These are phyloP conservation scores for Ectropis crepuscularia DNA, from an alignment of 2,888 invertebrate species.

Conservation along the genomic window DNA sequence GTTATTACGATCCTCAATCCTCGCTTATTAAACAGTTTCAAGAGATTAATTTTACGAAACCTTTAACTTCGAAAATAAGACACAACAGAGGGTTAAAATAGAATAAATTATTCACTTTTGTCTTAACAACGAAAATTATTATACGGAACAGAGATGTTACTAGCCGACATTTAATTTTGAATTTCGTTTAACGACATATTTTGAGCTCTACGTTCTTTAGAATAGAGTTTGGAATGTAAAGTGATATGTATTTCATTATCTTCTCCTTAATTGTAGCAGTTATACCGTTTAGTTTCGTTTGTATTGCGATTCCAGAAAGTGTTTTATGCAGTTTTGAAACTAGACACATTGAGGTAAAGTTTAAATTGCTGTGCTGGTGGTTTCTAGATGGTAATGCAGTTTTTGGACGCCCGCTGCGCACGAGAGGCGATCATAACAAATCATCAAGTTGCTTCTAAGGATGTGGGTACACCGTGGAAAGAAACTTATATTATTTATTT, in stretches of 20 bases:
- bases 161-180: slow-evolving; percentile 64
- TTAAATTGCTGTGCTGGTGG: slow-evolving; percentile 50
- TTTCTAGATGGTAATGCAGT: slow-evolving; percentile 64
- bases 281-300: slow-evolving; percentile 75
- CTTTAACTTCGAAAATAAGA: slow-evolving; percentile 36
- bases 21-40: slow-evolving; percentile 21
- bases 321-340: slow-evolving; percentile 45
- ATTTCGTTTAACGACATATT: slow-evolving; percentile 44
- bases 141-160: slow-evolving; percentile 70
- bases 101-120: slow-evolving; percentile 79
- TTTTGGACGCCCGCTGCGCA: slow-evolving; percentile 75
- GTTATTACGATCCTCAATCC: slow-evolving; percentile 23
- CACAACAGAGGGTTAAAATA: slow-evolving; percentile 54
- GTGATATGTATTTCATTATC: slow-evolving; percentile 60
- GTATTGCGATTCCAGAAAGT: slow-evolving; percentile 69
- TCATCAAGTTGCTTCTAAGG: slow-evolving; percentile 66
- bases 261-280: slow-evolving; percentile 76
- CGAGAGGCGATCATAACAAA: slow-evolving; percentile 79
- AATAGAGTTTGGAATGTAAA: slow-evolving; percentile 46
- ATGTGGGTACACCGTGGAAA: slow-evolving; percentile 45
- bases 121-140: slow-evolving; percentile 74
- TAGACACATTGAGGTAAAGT: slow-evolving; percentile 49
- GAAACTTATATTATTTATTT: not conserved
- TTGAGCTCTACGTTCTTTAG: slow-evolving; percentile 39
- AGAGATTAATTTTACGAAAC: slow-evolving; percentile 28